Evolutionary conservation across 92 coral and sea anemone species (phyloP), one percentile per base, ranked within the genome.

Genomic region (Virgularia gustaviana): DNA sequence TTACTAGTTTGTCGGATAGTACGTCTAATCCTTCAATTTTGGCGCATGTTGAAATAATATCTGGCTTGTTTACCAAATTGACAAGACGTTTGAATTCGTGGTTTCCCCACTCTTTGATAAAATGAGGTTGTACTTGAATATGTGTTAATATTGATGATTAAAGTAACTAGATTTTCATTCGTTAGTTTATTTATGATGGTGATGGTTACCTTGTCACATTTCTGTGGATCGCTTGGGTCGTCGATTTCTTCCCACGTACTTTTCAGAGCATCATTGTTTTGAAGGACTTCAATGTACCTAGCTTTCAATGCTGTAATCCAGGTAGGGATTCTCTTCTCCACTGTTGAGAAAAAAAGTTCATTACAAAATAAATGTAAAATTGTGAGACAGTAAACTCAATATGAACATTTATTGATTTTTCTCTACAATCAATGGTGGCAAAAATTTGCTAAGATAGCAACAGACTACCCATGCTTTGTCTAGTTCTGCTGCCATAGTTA

Each of bases 401-500:
- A n/a, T n/a, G n/a, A n/a, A n/a, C n/a, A n/a, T n/a, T n/a, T n/a
- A n/a, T n/a, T n/a, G n/a, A n/a, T n/a, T n/a, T n/a, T n/a, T n/a
- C n/a, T n/a, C n/a, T n/a, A n/a, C n/a, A n/a, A n/a, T n/a, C n/a
- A n/a, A n/a, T n/a, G n/a, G n/a, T n/a, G n/a, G n/a, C n/a, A n/a
- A n/a, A n/a, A n/a, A n/a, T n/a, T n/a, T n/a, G n/a, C n/a, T n/a
- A n/a, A n/a, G n/a, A n/a, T n/a, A n/a, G n/a, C n/a, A 23, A 55
- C 78, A 32, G 0, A 58, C 19, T 11, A 10, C n/a, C 65, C 65
- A 58, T 29, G 33, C 33, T 29, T 58, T 58, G 38, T 57, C 63
- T 28, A 62, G 32, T 32, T 72, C 67, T 30, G 39, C 44, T 23
- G 78, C 67, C 66, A 72, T 55, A 23, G 65, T 23, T 27, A 49